Base-by-base conservation (phyloP, 2,888 invertebrate genomes). In the Orchestes rusci region DNA sequence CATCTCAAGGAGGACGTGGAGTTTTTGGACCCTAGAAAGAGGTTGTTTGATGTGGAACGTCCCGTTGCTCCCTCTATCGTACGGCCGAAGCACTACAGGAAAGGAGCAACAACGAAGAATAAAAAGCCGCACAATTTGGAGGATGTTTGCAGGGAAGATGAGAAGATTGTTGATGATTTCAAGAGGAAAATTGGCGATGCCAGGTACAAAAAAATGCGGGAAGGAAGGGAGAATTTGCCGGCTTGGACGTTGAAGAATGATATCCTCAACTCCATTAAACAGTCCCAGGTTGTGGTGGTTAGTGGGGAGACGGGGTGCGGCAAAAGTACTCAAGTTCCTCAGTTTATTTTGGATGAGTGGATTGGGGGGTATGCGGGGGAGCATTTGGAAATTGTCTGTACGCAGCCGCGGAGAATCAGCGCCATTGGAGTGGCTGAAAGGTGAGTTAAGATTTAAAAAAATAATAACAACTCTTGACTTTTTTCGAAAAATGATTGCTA, bases 401-500 rank as follows among this genome's bases (percentile, higher is more conserved):
- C 94, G 0, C 94, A 96, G 66, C 95, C 95, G 0, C 74, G 95
- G 32, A 72, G 92, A 56, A 80, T 96, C 59, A 91, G 94, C 0
- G 93, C 94, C 2, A 84, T 94, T 41, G 89, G 90, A 10, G 89
- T 95, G 0, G 90, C 94, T 0, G 92, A 94, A 59, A 74, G 94
- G 59, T 50, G 30, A 43, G 23, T 41, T 23, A n/a, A n/a, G n/a
- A n/a, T n/a, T n/a, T n/a, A n/a, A n/a, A n/a, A n/a, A n/a, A n/a
- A n/a, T n/a, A n/a, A n/a, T 23, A 23, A 23, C 23, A 5, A 23
- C 23, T 23, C 23, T 23, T 23, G n/a, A n/a, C n/a, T n/a, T n/a
- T n/a, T n/a, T n/a, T n/a, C n/a, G n/a, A n/a, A n/a, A n/a, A n/a
- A n/a, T n/a, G n/a, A n/a, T n/a, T n/a, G n/a, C n/a, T n/a, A n/a